A percentile compares a stretch with the other conserved stretches of the same genome.
Conservation (phyloP, 2,888 invertebrate genomes). For the Trichogramma dendrolimi region DNA sequence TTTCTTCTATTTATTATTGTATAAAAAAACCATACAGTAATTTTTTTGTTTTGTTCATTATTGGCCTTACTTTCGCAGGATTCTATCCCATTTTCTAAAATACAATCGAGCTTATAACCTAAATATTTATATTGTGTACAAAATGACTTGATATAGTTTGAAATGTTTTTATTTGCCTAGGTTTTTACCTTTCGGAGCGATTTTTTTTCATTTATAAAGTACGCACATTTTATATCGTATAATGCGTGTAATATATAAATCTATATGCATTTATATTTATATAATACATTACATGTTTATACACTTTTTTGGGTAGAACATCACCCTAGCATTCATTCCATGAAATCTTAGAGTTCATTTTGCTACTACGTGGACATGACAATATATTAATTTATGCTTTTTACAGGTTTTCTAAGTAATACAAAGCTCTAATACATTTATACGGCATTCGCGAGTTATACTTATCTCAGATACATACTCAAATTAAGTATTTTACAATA, state of each 20-base stretch:
- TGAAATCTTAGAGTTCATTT: slow-evolving; percentile 39
- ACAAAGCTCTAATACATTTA: too few relatives aligned
- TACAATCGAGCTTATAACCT: slow-evolving; percentile 40
- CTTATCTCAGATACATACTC: too few relatives aligned
- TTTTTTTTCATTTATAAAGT: slow-evolving; percentile 5
- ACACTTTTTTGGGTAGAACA: slow-evolving; percentile 38
- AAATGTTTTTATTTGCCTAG: slow-evolving; percentile 17
- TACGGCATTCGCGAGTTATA: too few relatives aligned
- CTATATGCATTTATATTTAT: slow-evolving; percentile 13
- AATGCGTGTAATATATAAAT: slow-evolving; percentile 11
- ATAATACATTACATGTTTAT: slow-evolving; percentile 38
- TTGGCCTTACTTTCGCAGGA: background rate
- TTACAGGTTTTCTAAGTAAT: slow-evolving; percentile 42
- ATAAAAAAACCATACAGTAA: too few relatives aligned
- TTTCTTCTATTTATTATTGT: too few relatives aligned
- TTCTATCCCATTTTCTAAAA: slow-evolving; percentile 26
- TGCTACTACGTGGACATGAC: slow-evolving; percentile 31
- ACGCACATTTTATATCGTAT: slow-evolving; percentile 21
- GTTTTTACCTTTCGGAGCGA: slow-evolving; percentile 9
- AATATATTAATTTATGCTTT: slow-evolving; percentile 49
- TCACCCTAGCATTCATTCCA: slow-evolving; percentile 30
- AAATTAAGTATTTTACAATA: slow-evolving; percentile 10
- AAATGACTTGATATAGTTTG: slow-evolving; percentile 37
- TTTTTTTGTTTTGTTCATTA: background rate
- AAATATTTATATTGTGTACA: slow-evolving; percentile 40